Evolutionary conservation across 2,888 invertebrate species (phyloP).

Genomic region (Cancer borealis): DNA sequence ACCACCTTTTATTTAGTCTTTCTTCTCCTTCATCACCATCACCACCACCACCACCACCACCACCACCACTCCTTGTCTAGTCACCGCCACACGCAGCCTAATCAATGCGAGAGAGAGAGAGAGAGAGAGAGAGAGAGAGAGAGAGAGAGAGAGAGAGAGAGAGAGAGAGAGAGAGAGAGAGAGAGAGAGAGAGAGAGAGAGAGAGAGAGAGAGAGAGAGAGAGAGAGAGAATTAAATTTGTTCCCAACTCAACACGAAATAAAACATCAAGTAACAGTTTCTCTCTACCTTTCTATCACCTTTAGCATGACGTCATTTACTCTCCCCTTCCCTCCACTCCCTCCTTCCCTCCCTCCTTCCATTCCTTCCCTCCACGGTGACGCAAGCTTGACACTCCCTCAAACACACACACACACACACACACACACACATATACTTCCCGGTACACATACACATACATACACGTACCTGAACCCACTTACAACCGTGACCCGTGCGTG

Average conservation of each 20-base stretch:
- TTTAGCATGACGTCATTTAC: background rate
- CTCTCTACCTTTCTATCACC: background rate
- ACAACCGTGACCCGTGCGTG: background rate
- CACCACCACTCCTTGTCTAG: background rate
- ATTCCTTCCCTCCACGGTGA: background rate
- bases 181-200: conserved; percentile 20
- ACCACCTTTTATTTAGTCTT: background rate
- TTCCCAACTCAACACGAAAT: background rate
- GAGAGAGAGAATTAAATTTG: background rate
- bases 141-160: conserved; percentile 18
- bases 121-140: conserved; percentile 46
- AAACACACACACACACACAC: background rate
- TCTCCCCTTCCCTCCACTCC: background rate
- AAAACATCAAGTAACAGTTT: background rate
- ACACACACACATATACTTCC: background rate
- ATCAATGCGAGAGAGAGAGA: conserved; percentile 41
- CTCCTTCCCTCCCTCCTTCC: background rate
- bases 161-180: conserved; percentile 35
- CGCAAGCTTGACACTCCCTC: background rate
- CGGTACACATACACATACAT: background rate
- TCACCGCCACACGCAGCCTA: background rate
- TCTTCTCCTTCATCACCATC: background rate
- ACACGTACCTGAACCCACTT: background rate
- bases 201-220: conserved; percentile 32
- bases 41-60: background rate